Evolutionary conservation across 2,797 vertebrate species (phyloP), one percentile per base, ranked within the genome.

Genomic region (Sternotherus odoratus): DNA sequence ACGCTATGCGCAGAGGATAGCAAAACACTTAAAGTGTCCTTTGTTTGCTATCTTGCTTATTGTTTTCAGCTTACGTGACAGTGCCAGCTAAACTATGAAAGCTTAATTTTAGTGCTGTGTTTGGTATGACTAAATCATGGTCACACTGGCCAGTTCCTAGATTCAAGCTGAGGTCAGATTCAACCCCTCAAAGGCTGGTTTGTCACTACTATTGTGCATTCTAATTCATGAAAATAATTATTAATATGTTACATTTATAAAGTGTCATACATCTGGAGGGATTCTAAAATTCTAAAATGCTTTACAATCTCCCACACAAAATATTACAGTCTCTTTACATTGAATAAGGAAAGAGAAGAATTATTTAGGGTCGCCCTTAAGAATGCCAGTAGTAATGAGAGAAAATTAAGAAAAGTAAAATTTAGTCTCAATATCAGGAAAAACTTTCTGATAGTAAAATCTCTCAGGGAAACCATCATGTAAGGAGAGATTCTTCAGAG

Each of bases 11-110:
- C 17, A 66, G 17, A 66, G 6, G 26, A 13, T 95, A 93, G 33
- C 6, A 80, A 8, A 94, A 11, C 69, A 11, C 39, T 57, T 30
- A 36, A 92, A 88, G 30, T 93, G 48, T 78, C 17, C 49, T 30
- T 33, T 43, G 43, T 82, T 90, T 95, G 87, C 86, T 43, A 36
- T 85, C 86, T 87, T 82, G 49, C 87, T 50, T 94, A 57, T 50
- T 85, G 28, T 83, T 96, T 89, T 93, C 63, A 91, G 54, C 43
- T 86, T 90, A 3, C 74, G 89, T 78, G 36, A 36, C 0, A 30
- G 2, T 75, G 15, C 49, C 21, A 49, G 33, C 49, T 19, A 51
- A 94, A 88, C 50, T 51, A 46, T 16, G 50, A 75, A 83, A 83
- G 51, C n/a, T 77, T 88, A 75, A 53, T 87, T 94, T 94, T 87